Base-by-base conservation (phyloP, 2,888 invertebrate genomes). In the Oscheius myriophilus region DNA sequence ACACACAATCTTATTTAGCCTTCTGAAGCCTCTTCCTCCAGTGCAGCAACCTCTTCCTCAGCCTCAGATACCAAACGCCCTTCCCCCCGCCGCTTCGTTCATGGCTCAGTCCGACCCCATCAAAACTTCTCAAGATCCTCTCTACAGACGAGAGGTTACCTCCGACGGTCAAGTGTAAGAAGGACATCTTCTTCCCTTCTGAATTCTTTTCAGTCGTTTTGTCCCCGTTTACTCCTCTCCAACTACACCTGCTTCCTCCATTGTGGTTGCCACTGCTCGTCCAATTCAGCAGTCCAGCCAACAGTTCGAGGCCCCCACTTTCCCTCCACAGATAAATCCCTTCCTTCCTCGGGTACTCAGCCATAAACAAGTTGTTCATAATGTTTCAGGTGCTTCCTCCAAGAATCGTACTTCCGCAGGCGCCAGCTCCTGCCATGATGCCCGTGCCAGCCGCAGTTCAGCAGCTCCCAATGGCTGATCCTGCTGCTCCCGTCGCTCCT, bases 291-390 rank as follows among this genome's bases (percentile, higher is more conserved):
- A 46, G 26, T 49, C 46, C 16, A 33, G 26, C n/a, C 61, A 46
- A 25, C 39, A 39, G n/a, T 63, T 63, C 42, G 63, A 63, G n/a
- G 53, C 63, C 0, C 58, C 59, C n/a, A 67, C 67, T 1, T 67
- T 67, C 58, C 67, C 67, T 25, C 67, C 67, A 7, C 18, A 49
- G 7, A 23, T 67, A 33, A 67, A 67, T 41, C 67, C 67, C 23
- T 67, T 67, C 59, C 57, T 45, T 11, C 43, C 45, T 12, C 45
- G 16, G 33, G 33, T 33, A 33, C 9, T 33, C 9, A 9, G 3
- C 33, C 9, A 3, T 33, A 9, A 33, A 33, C 4, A 33, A 33
- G 4, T 33, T 9, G 9, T 33, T 49, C 2, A 14, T 25, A 3
- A 23, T 25, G 4, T 33, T 33, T 25, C 23, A 25, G 39, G 53